Evolutionary conservation across 2,113 vertebrate species (phyloP).

Genomic region (Pycnonotus jocosus): DNA sequence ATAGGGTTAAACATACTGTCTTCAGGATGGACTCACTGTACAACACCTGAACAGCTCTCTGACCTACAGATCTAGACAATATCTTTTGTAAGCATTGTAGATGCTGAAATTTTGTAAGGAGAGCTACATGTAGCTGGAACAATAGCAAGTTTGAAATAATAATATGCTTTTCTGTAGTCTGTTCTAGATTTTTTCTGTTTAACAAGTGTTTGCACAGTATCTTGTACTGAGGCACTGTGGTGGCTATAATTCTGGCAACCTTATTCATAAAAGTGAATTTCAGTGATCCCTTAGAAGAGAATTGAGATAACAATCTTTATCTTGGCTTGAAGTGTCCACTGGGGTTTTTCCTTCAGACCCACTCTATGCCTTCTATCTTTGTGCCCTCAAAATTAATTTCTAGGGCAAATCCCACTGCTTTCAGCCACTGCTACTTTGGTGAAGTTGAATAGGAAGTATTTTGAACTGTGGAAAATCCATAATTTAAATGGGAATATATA

Average conservation of each 20-base stretch:
- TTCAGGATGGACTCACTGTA: background rate
- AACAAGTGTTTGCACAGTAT: background rate
- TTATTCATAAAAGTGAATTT: background rate
- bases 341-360: background rate
- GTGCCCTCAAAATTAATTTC: background rate
- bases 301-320: background rate
- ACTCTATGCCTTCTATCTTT: background rate
- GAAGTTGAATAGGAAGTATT: background rate
- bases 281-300: background rate
- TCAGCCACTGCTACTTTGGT: background rate
- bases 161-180: background rate
- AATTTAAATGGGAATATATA: background rate
- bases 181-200: background rate
- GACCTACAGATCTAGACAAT: background rate
- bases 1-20: fast-evolving
- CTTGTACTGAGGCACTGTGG: background rate
- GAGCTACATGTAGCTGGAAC: background rate
- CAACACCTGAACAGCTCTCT: background rate
- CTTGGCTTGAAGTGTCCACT: background rate
- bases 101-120: background rate
- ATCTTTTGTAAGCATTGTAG: background rate
- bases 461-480: background rate
- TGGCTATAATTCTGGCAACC: background rate
- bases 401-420: background rate
- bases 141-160: background rate